These are phyloP conservation scores for Drosophila picticornis DNA, from an alignment of 2,888 invertebrate species.

Conservation along the genomic window DNA sequence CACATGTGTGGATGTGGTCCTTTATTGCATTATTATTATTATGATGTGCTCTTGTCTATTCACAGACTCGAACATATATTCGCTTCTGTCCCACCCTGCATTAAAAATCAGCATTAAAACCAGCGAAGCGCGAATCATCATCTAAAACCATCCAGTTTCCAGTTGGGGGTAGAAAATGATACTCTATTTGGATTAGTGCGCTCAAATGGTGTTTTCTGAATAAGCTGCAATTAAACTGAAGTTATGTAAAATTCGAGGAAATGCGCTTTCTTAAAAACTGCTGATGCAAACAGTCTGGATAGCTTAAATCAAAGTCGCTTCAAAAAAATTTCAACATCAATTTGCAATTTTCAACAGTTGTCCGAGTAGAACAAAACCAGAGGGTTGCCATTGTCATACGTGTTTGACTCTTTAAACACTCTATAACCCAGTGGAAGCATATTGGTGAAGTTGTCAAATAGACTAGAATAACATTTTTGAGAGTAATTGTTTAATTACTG, in stretches of 20 bases:
- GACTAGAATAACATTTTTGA: neutral
- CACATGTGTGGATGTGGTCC: conserved; percentile 19
- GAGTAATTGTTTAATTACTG: neutral
- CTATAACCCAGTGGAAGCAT: conserved; percentile 1
- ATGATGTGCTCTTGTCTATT: conserved; percentile 34
- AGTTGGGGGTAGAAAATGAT: neutral
- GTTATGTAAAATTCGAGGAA: conserved; percentile 26
- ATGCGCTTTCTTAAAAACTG: conserved; percentile 25
- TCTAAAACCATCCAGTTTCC: conserved; percentile 4
- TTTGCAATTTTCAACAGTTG: conserved; percentile 67
- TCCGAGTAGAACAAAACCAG: conserved; percentile 38
- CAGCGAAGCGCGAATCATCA: conserved; percentile 50
- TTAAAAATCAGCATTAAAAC: conserved; percentile 30
- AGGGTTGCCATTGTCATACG: conserved; percentile 52
- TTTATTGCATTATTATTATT: conserved; percentile 53
- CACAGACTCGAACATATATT: neutral
- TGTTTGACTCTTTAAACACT: conserved; percentile 46
- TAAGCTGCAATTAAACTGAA: conserved; percentile 9
- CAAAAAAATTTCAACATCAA: conserved; percentile 53
- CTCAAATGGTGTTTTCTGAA: conserved; percentile 11
- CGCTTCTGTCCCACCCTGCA: conserved; percentile 16
- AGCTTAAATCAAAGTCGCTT: conserved; percentile 45
- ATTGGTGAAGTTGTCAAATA: neutral
- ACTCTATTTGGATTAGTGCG: conserved; percentile 28
- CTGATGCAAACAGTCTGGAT: conserved; percentile 21